Percentiles rank a stretch among this genome's conserved stretches.
phyloP scores from a whole-genome alignment of 2,113 vertebrate species.

The Leptobrachium leishanense region DNA sequence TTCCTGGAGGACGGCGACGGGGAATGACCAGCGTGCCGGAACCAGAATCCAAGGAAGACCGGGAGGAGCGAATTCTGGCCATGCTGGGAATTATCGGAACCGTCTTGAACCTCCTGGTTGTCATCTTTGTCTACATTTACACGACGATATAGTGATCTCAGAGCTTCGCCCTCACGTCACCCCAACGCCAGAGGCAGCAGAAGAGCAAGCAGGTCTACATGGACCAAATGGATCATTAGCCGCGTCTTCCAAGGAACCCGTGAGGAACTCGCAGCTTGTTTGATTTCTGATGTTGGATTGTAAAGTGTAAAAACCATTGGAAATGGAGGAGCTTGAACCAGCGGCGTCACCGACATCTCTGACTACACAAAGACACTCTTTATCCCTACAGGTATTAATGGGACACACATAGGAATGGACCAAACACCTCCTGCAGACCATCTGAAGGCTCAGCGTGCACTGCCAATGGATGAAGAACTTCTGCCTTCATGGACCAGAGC shows the following conservation, averaged over 20 bases:
- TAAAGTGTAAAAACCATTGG: too few relatives aligned
- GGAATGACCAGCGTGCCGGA: constrained; percentile 58
- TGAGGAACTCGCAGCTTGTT: too few relatives aligned
- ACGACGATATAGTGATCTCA: constrained; percentile 67
- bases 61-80: constrained; percentile 69
- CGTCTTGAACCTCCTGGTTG: constrained; percentile 77
- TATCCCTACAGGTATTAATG: neutral
- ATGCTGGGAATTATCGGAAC: constrained; percentile 76
- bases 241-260: too few relatives aligned
- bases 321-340: too few relatives aligned
- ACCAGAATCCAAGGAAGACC: constrained; percentile 66
- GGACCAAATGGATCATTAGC: too few relatives aligned
- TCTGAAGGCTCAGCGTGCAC: neutral
- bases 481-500: neutral
- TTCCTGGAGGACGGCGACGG: constrained; percentile 66
- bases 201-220: too few relatives aligned
- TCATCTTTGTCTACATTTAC: constrained; percentile 84
- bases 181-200: too few relatives aligned
- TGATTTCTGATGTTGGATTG: too few relatives aligned
- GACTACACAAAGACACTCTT: neutral
- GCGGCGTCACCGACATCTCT: too few relatives aligned
- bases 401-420: neutral
- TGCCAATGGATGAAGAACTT: neutral
- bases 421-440: neutral
- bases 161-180: neutral